Percentiles rank a stretch among this genome's conserved stretches.
These are phyloP conservation scores for Aphyosemion australe DNA, from an alignment of 2,113 vertebrate genomes.

Conservation along the genomic window DNA sequence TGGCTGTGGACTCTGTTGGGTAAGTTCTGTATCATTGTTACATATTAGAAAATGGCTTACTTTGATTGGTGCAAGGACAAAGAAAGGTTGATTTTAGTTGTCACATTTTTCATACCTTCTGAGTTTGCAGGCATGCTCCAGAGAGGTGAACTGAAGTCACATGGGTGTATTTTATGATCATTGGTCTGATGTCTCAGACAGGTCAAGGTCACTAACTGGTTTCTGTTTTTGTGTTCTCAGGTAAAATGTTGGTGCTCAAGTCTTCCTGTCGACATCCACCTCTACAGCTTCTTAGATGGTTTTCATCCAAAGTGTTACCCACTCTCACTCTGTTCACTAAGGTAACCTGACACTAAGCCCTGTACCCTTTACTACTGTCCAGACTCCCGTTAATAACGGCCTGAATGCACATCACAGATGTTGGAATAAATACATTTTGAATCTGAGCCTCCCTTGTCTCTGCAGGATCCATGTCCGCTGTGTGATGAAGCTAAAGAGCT, in stretches of 20 bases:
- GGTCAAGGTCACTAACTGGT: neutral
- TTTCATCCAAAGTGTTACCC: conserved; percentile 41
- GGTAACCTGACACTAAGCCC: conserved; percentile 29
- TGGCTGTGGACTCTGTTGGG: too few species aligned
- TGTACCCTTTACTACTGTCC: too few species aligned
- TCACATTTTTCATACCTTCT: too few species aligned
- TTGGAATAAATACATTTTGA: neutral
- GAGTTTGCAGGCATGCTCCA: too few species aligned
- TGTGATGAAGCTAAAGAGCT: conserved; percentile 65
- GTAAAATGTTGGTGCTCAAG: conserved; percentile 50
- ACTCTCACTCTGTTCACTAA: conserved; percentile 65
- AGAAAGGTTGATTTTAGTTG: too few species aligned
- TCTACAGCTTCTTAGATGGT: conserved; percentile 21
- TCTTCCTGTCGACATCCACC: conserved; percentile 17
- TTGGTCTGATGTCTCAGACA: neutral
- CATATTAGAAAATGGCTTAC: too few species aligned
- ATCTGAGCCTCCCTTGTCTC: neutral
- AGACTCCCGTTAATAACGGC: too few species aligned
- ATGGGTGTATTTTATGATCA: neutral
- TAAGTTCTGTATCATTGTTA: too few species aligned
- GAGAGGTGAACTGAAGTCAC: too few species aligned
- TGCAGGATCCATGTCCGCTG: conserved; percentile 63
- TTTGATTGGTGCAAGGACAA: too few species aligned
- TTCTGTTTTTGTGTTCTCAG: conserved; percentile 48
- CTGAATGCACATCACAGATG: too few species aligned